Percentiles rank a stretch among this genome's conserved stretches.
Evolutionary conservation across 2,797 vertebrate genomes (phyloP).

Genomic region (Lacerta bilineata): DNA sequence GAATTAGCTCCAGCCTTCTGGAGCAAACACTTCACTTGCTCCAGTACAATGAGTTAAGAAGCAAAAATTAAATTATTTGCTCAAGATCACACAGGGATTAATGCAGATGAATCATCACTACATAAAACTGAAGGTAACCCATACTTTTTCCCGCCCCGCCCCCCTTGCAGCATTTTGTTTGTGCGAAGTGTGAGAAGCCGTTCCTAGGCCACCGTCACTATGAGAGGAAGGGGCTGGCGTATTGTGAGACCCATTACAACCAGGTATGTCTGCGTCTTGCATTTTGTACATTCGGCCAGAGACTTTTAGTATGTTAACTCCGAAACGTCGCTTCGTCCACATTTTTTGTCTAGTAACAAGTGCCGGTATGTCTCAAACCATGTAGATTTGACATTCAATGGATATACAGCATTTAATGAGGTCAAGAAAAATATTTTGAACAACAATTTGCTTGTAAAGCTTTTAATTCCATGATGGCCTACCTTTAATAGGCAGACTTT

Average conservation of each 20-base stretch:
- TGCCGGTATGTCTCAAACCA: not conserved
- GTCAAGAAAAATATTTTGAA: not conserved
- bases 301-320: not conserved
- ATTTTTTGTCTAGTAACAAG: not conserved
- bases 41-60: not conserved
- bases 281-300: not conserved
- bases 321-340: not conserved
- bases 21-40: not conserved
- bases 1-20: too few species aligned
- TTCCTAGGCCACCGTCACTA: slow-evolving; percentile 99
- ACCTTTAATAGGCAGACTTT: not conserved
- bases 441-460: not conserved
- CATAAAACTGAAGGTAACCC: not conserved
- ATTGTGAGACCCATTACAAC: slow-evolving; percentile 99
- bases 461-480: not conserved
- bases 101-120: not conserved
- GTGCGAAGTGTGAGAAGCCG: slow-evolving; percentile 95
- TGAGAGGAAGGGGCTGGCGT: slow-evolving; percentile 96
- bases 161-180: slow-evolving; percentile 93
- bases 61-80: not conserved
- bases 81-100: not conserved
- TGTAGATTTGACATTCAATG: not conserved
- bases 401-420: not conserved
- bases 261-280: slow-evolving; percentile 84
- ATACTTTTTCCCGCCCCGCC: slow-evolving; percentile 44